These are phyloP conservation scores for Serilophus lunatus DNA, from an alignment of 2,113 vertebrate genomes.

Conservation along the genomic window DNA sequence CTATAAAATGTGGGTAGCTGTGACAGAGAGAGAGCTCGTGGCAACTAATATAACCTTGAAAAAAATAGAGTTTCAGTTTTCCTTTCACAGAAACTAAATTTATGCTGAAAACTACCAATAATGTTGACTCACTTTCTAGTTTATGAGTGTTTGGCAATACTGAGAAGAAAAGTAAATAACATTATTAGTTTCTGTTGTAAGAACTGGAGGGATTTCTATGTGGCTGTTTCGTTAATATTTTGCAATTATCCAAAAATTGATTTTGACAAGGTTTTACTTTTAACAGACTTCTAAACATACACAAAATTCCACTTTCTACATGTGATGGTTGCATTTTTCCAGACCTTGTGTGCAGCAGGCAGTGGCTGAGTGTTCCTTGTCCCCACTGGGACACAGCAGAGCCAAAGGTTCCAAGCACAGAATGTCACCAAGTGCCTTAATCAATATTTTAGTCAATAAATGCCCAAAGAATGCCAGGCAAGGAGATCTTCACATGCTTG, in stretches of 20 bases:
- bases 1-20: background rate
- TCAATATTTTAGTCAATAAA: background rate
- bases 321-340: background rate
- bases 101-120: background rate
- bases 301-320: background rate
- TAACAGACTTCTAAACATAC: background rate
- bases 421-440: background rate
- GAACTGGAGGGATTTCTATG: background rate
- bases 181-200: background rate
- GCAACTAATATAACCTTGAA: background rate
- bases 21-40: background rate
- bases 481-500: background rate
- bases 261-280: background rate
- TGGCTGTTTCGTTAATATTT: background rate
- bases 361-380: background rate
- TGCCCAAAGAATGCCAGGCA: fast-evolving
- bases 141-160: background rate
- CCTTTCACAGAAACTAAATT: background rate
- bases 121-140: background rate
- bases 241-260: background rate
- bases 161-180: background rate
- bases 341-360: background rate
- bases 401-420: background rate
- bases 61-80: background rate
- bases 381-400: background rate